Base-by-base conservation (phyloP, 1,140 invertebrate genomes). In the Chrysomallon squamiferum region DNA sequence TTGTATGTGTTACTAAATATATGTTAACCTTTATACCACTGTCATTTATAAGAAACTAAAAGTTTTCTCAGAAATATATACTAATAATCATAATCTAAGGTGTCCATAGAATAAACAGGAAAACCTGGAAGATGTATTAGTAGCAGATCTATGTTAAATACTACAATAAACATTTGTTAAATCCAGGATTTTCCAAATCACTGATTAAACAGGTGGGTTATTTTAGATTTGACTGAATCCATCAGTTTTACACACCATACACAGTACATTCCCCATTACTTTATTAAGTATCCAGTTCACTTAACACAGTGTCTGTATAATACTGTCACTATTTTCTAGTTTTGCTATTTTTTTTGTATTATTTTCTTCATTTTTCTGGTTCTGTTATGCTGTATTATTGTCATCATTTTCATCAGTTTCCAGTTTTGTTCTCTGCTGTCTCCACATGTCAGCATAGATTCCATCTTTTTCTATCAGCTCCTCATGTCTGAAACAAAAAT, bases 401-500 rank as follows among this genome's bases (percentile, higher is more conserved):
- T 35, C 56, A 4, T 30, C 29, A 18, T 58, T 32, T 20, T 32
- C 56, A 5, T 58, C 29, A 58, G 18, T 30, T 58, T 58, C 83
- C 62, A 75, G 72, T 69, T 90, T 92, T 74, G 91, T 90, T 0
- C 92, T 80, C 74, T 95, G 94, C 71, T 94, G 90, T 65, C 92
- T 88, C 94, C 94, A 95, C 93, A 95, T 95, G 22, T 90, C 88
- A 9, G 90, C 88, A 86, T 95, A 95, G 56, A 90, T 78, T 5
- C 92, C 92, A 65, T 87, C 88, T 25, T 86, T 79, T 0, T 87
- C 86, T 63, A 95, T 84, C 13, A 96, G 84, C 66, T 93, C 89
- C 45, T 95, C 92, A 79, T 96, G 94, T 57, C 91, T 91, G 80
- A 54, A 87, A 86, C 79, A 61, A 87, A 84, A 64, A 72, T 25